phyloP scores from a whole-genome alignment of 1,140 invertebrate species.

The Euwallacea similis region DNA sequence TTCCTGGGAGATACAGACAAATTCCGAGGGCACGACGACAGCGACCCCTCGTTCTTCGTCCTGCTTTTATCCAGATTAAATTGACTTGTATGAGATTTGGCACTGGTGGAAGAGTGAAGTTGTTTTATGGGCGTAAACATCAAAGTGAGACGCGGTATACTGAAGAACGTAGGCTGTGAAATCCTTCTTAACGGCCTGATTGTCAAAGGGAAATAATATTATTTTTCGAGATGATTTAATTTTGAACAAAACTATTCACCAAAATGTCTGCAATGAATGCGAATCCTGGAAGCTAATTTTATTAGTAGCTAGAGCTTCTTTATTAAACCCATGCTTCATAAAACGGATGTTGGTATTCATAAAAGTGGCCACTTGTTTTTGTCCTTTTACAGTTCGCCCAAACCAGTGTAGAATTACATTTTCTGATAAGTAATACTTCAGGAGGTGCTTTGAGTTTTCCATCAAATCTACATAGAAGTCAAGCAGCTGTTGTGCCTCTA shows the following conservation, averaged over 20 bases:
- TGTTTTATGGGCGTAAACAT: constrained; percentile 39
- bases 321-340: constrained; percentile 44
- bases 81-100: constrained; percentile 7
- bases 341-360: constrained; percentile 42
- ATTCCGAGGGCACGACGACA: constrained; percentile 33
- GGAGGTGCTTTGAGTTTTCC: constrained; percentile 46
- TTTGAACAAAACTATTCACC: constrained; percentile 30
- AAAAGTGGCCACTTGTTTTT: constrained; percentile 54
- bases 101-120: constrained; percentile 33
- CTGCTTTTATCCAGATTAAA: constrained; percentile 9
- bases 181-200: constrained; percentile 34
- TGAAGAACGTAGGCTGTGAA: constrained; percentile 35
- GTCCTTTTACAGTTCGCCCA: constrained; percentile 59
- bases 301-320: constrained; percentile 39
- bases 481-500: constrained; percentile 40
- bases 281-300: constrained; percentile 48
- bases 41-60: constrained; percentile 43
- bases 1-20: constrained; percentile 37
- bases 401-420: constrained; percentile 61
- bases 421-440: constrained; percentile 56
- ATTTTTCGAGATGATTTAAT: neutral
- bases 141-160: constrained; percentile 36
- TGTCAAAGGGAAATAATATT: neutral
- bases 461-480: constrained; percentile 50
- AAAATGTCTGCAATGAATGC: constrained; percentile 42